These are phyloP conservation scores for Spea multiplicata DNA, from an alignment of 2,113 vertebrate species.

Conservation along the genomic window DNA sequence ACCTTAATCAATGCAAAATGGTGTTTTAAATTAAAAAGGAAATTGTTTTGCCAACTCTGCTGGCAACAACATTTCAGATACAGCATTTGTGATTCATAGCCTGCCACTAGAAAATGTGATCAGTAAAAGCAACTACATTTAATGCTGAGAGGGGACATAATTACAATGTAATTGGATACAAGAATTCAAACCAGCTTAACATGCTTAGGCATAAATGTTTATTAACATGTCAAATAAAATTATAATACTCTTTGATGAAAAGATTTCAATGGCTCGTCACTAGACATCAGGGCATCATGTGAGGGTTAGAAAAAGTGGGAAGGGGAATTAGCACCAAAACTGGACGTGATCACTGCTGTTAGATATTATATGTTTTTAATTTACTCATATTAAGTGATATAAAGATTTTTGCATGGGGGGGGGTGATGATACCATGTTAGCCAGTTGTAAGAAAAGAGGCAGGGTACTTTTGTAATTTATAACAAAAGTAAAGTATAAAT, in stretches of 20 bases:
- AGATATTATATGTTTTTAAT: too few relatives aligned
- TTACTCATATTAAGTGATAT: too few relatives aligned
- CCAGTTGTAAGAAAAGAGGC: too few relatives aligned
- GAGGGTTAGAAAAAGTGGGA: too few relatives aligned
- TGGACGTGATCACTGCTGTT: too few relatives aligned
- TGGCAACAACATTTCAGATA: slow-evolving; percentile 34
- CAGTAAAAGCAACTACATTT: slow-evolving; percentile 41
- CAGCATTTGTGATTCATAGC: slow-evolving; percentile 39
- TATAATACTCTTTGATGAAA: slow-evolving; percentile 24
- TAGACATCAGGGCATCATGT: background rate
- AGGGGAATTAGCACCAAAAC: too few relatives aligned
- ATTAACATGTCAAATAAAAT: slow-evolving; percentile 46
- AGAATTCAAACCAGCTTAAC: slow-evolving; percentile 36
- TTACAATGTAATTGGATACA: slow-evolving; percentile 40
- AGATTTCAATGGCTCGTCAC: slow-evolving; percentile 18
- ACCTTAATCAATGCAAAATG: slow-evolving; percentile 22
- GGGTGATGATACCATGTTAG: too few relatives aligned
- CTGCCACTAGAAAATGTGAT: slow-evolving; percentile 38
- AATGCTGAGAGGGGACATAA: slow-evolving; percentile 38
- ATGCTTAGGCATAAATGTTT: slow-evolving; percentile 40
- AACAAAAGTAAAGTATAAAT: too few relatives aligned
- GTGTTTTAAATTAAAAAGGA: slow-evolving; percentile 28
- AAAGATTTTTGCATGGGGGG: too few relatives aligned
- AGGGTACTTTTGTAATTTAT: too few relatives aligned
- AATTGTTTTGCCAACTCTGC: slow-evolving; percentile 20